Percentiles rank a stretch among this genome's conserved stretches.
These are phyloP conservation scores for Bungarus multicinctus DNA, from an alignment of 2,113 vertebrate species.

Conservation along the genomic window DNA sequence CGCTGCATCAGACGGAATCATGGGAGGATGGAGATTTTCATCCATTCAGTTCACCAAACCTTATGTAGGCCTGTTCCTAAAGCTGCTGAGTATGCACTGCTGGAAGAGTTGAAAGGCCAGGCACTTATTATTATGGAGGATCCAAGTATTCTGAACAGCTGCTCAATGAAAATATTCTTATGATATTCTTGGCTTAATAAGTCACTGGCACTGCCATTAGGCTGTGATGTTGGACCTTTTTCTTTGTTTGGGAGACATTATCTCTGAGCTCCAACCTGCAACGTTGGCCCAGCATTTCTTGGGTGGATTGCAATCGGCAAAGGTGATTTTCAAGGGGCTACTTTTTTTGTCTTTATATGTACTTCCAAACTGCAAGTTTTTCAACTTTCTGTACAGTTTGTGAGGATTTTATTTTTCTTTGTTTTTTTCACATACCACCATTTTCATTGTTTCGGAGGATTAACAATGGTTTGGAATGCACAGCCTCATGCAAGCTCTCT, in stretches of 20 bases:
- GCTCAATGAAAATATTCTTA: conserved; percentile 57
- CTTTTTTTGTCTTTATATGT: conserved; percentile 73
- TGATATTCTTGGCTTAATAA: conserved; percentile 62
- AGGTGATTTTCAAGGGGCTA: conserved; percentile 67
- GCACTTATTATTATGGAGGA: conserved; percentile 54
- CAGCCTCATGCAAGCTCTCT: conserved; percentile 73
- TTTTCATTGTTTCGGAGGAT: conserved; percentile 62
- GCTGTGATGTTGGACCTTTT: conserved; percentile 54
- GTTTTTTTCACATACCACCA: conserved; percentile 69
- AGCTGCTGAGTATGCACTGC: conserved; percentile 46
- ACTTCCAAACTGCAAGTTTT: conserved; percentile 86
- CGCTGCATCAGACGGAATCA: conserved; percentile 53
- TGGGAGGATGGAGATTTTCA: conserved; percentile 50
- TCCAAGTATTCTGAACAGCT: conserved; percentile 62
- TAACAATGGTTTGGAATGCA: conserved; percentile 76
- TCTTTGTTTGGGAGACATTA: conserved; percentile 37
- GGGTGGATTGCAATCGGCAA: conserved; percentile 37
- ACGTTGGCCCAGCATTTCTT: conserved; percentile 47
- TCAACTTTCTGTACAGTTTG: conserved; percentile 80
- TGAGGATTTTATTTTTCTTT: conserved; percentile 66
- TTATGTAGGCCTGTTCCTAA: conserved; percentile 57
- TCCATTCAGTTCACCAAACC: conserved; percentile 54
- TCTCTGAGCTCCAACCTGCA: conserved; percentile 52
- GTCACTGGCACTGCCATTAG: conserved; percentile 61
- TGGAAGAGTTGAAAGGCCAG: conserved; percentile 41